Percentiles rank a stretch among this genome's conserved stretches.
phyloP scores from a whole-genome alignment of 2,888 invertebrate genomes.

The Vannuccia rotundouncinata region DNA sequence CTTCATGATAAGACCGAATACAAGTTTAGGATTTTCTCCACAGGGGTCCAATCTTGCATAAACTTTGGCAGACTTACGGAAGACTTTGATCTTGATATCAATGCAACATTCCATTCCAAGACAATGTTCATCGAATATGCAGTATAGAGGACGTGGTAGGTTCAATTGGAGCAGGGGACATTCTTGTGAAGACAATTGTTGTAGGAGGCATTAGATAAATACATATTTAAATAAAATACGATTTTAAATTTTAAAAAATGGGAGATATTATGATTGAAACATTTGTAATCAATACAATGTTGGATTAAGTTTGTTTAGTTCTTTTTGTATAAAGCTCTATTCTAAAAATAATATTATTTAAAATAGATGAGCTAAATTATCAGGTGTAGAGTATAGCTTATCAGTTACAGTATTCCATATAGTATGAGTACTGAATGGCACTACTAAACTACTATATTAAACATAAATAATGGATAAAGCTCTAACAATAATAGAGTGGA shows the following conservation, averaged over 20 bases:
- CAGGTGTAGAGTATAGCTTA: no score
- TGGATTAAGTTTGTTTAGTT: no score
- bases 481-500: no score
- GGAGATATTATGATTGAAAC: neutral
- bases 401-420: no score
- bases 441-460: no score
- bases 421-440: no score
- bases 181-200: constrained; percentile 40
- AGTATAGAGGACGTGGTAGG: constrained; percentile 44
- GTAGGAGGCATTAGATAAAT: neutral
- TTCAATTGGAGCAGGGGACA: constrained; percentile 43
- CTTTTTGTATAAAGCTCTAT: no score
- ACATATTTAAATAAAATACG: neutral
- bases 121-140: constrained; percentile 44
- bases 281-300: no score
- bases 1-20: constrained; percentile 27
- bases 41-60: constrained; percentile 44
- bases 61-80: constrained; percentile 44
- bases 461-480: no score
- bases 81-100: constrained; percentile 44
- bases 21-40: constrained; percentile 37
- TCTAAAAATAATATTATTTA: no score
- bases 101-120: constrained; percentile 46
- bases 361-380: no score
- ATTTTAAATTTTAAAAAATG: neutral